Base-by-base conservation (phyloP, 2,888 invertebrate genomes). In the Hypomecis atomaria region DNA sequence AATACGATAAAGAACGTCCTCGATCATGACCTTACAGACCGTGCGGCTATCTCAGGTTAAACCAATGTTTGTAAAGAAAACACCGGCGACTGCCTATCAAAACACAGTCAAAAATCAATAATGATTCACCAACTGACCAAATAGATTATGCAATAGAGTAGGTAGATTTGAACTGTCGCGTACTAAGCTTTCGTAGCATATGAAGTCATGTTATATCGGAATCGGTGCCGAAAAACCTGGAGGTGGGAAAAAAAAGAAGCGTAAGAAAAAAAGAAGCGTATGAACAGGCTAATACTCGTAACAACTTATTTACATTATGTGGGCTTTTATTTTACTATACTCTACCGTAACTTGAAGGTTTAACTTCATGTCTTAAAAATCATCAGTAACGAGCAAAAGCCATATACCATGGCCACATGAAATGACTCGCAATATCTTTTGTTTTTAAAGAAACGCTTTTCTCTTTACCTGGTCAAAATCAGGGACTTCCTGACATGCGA, bases 31-130 rank as follows among this genome's bases (percentile, higher is more conserved):
- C 82, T 80, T 76, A 76, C 56, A 69, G 56, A 53, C 66, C 74
- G 71, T 70, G 60, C 72, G 23, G 56, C 62, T 66, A 67, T 64
- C 66, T 59, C 61, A 67, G 68, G 64, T 66, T 70, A 69, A 75
- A 75, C 76, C 75, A 87, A 87, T 83, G 78, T 84, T 85, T 83
- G 75, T 67, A 64, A 43, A 78, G 78, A 73, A 79, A 81, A 81
- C 76, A 80, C 43, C 37, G 57, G 72, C 69, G 75, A 69, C 71
- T 76, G 77, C 81, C 78, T 79, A 81, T 74, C 75, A 81, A 80
- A 83, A 85, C 81, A 82, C 72, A 65, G 65, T 70, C 72, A 67
- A 78, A 82, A 83, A 84, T 81, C 83, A 87, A 86, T 78, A 83
- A 74, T 86, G 83, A 85, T 74, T 87, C 86, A 87, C 72, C 52